Conservation (phyloP, 1,140 invertebrate genomes). For the Drosophila parvula region DNA sequence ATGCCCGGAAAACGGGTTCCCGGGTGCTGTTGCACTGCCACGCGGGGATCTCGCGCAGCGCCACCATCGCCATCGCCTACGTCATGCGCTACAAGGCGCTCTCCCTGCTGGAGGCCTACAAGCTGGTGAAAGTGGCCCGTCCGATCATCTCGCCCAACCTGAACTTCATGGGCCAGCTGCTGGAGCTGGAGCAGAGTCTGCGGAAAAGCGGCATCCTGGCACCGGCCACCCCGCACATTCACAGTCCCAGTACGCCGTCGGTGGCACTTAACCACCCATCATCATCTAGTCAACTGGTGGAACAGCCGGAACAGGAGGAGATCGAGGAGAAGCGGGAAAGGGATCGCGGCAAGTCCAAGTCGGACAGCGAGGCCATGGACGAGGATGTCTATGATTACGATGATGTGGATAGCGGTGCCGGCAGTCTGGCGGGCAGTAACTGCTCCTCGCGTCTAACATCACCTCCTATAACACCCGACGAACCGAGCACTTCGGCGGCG, state of each 20-base stretch:
- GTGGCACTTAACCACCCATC: constrained; percentile 23
- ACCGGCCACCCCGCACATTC: constrained; percentile 50
- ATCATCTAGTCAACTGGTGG: constrained; percentile 67
- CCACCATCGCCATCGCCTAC: constrained; percentile 97
- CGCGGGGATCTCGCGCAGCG: constrained; percentile 96
- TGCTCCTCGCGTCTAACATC: constrained; percentile 78
- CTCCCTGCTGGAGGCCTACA: constrained; percentile 95
- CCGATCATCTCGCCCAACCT: constrained; percentile 98
- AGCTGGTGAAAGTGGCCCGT: constrained; percentile 92
- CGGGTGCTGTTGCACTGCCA: constrained; percentile 97
- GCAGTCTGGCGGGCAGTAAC: constrained; percentile 73
- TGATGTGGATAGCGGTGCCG: constrained; percentile 69
- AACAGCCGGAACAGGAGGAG: constrained; percentile 58
- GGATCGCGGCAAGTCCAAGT: constrained; percentile 60
- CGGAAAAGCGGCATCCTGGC: constrained; percentile 84
- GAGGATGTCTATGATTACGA: constrained; percentile 74
- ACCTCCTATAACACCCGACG: constrained; percentile 74
- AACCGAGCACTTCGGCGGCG: constrained; percentile 63
- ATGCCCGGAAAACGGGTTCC: constrained; percentile 90
- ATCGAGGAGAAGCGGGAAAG: constrained; percentile 34
- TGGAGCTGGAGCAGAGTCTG: constrained; percentile 92
- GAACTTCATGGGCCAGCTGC: constrained; percentile 98
- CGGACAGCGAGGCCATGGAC: constrained; percentile 75
- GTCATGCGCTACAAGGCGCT: constrained; percentile 95
- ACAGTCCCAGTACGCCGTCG: constrained; percentile 27